phyloP scores from a whole-genome alignment of 1,140 invertebrate species.

The Portunus trituberculatus region DNA sequence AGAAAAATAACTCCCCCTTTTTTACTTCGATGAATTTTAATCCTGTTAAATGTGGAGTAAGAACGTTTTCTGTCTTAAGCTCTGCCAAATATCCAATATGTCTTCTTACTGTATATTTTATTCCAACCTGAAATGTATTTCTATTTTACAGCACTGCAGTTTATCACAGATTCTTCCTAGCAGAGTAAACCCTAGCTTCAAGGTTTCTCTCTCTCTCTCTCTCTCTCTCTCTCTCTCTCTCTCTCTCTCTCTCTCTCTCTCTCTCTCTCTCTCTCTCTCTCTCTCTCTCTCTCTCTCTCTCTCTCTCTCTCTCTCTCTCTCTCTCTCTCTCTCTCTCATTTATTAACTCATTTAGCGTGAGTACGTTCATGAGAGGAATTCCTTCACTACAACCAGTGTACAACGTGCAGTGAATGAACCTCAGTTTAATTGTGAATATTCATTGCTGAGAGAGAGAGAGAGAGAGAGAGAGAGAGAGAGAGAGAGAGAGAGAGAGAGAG shows the following conservation, averaged over 20 bases:
- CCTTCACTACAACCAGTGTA: background rate
- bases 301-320: conserved; percentile 29
- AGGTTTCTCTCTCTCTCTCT: background rate
- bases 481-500: background rate
- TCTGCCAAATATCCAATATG: no score
- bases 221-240: conserved; percentile 29
- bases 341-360: background rate
- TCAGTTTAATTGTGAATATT: background rate
- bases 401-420: background rate
- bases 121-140: no score
- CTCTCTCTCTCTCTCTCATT: background rate
- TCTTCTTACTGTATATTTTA: no score
- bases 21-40: no score
- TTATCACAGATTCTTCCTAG: no score
- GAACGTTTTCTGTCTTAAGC: no score
- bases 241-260: background rate
- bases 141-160: no score
- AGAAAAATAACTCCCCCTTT: no score
- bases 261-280: conserved; percentile 29
- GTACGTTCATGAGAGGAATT: background rate
- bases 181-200: no score
- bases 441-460: background rate
- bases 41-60: no score
- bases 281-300: conserved; percentile 29
- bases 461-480: background rate